These are phyloP conservation scores for Pterocles burchelli DNA, from an alignment of 2,113 vertebrate genomes.

Conservation along the genomic window DNA sequence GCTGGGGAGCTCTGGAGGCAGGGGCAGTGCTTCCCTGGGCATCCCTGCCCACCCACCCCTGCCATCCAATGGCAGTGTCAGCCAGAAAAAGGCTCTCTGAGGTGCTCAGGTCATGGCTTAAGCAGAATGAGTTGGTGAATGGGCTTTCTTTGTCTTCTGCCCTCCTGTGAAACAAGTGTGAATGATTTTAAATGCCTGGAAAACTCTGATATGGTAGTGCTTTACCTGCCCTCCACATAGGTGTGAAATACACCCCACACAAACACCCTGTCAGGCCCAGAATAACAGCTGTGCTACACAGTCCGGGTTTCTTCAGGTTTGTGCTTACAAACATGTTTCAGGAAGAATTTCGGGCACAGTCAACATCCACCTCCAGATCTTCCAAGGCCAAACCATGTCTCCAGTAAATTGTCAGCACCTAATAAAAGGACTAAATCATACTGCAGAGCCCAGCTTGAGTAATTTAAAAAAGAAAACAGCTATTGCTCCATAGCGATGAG, in stretches of 20 bases:
- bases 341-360: neutral
- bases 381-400: neutral
- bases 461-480: constrained; percentile 25
- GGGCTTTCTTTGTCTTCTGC: neutral
- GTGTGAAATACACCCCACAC: neutral
- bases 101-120: neutral
- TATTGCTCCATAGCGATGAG: neutral
- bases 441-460: neutral
- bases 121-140: neutral
- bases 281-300: neutral
- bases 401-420: neutral
- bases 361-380: neutral
- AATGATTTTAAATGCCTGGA: neutral
- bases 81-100: neutral
- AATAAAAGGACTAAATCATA: neutral
- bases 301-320: neutral
- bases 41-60: neutral
- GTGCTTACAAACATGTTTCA: neutral
- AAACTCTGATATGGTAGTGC: neutral
- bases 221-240: fast-evolving
- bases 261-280: neutral
- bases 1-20: neutral
- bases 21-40: no score
- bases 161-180: fast-evolving
- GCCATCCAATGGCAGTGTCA: fast-evolving